Base-by-base conservation (phyloP, 2,888 invertebrate genomes). In the Cheiracanthium punctorium region DNA sequence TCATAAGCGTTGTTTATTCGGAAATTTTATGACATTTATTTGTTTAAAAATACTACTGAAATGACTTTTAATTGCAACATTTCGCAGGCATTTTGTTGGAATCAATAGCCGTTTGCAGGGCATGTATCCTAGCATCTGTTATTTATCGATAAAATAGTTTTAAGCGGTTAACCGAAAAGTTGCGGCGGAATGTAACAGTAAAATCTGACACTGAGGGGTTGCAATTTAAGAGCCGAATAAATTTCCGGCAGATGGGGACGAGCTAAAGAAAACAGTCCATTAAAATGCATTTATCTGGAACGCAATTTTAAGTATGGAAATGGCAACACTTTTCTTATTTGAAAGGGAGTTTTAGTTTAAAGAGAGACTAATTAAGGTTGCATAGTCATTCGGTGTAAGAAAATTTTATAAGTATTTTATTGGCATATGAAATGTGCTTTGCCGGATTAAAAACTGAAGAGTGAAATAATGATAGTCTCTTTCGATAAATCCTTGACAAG, bases 141-240 rank as follows among this genome's bases (percentile, higher is more conserved):
- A 58, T 58, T 58, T 58, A 58, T 58, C 58, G 58, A 58, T 58
- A 58, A 58, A 58, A 58, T 58, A 24, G 58, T 58, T 58, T 17
- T 24, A 24, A 58, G 17, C 24, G 58, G 58, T 58, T 58, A 58
- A 58, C 20, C 58, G 58, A 58, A 58, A 58, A 58, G 20, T 58
- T 12, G 58, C 24, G 58, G 58, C 12, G 24, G 24, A 58, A 58
- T 24, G 58, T 58, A 58, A 58, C 58, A 58, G 58, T 4, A 24
- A 24, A 24, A 24, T 20, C 12, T 24, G 58, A 58, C 58, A 58
- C 24, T 58, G 58, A 17, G 20, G 20, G 4, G 58, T 20, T 58
- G 24, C 24, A 58, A 7, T 58, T 58, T 58, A 58, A 58, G 4
- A 58, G 58, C 4, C 5, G 58, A 58, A 58, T 58, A 58, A 1